Evolutionary conservation across 2,113 vertebrate genomes (phyloP), one percentile per base, ranked within the genome.

Genomic region (Oncorhynchus kisutch): DNA sequence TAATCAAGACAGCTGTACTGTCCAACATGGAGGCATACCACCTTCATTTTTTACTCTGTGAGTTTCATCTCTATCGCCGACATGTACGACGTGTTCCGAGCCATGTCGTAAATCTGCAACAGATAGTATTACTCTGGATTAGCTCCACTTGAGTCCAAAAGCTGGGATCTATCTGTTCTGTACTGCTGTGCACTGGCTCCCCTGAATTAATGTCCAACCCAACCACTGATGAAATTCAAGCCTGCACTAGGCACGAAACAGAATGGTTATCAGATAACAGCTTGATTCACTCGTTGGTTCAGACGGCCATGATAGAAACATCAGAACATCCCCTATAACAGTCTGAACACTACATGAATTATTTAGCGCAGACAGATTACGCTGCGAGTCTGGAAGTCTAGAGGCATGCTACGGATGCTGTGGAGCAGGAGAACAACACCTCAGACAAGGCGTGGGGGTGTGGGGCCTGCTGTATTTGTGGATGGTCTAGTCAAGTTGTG

Each of bases 281-380:
- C 79, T 86, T 88, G 87, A 88, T 85, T 88, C 20, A 49, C 84
- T 87, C 45, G 72, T 77, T 79, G 85, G 78, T 85, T 39, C 85
- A 88, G 90, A 90, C 89, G 88, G 81, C 84, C 85, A 79, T 84
- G 85, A 91, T 91, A 91, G 90, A 92, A 91, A 89, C 87, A 89
- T 90, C 85, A 90, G 84, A 89, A 86, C 88, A 89, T 84, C 84
- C 75, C 84, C 81, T 27, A 88, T 92, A 90, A 91, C 79, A 39
- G 25, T 4, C 83, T 75, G 84, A 75, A 81, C 86, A 84, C 85
- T 85, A 82, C 59, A 88, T 91, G 85, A 91, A 92, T 92, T 91
- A 92, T 92, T 92, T 81, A 92, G 86, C 87, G 83, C 86, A 87
- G 84, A 91, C 84, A 88, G 89, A 91, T 91, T 91, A 87, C 79